Evolutionary conservation across 1,140 invertebrate species (phyloP), one percentile per base, ranked within the genome.

Genomic region (Nasonia longicornis): DNA sequence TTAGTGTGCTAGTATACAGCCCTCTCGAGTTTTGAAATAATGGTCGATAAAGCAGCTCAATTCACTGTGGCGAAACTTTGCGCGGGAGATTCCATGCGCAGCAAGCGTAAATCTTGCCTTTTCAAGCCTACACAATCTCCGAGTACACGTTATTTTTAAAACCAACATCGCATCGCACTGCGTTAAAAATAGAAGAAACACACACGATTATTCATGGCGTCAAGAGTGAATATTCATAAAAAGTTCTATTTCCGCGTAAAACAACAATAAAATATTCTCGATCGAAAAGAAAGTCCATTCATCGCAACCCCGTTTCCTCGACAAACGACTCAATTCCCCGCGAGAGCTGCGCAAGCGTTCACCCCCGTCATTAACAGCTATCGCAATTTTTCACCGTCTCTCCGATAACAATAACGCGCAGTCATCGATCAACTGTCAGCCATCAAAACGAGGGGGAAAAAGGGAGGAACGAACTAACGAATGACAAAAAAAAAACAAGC

Each of bases 281-380:
- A 58, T 58, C 22, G 22, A 67, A 67, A 12, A 35, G 31, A 29
- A 67, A 29, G 64, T 8, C 0, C 64, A 16, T 16, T 12, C 52
- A 58, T 6, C 52, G 52, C 52, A 58, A 67, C 64, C 10, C 7
- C 64, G 14, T 29, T 67, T 67, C 29, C 64, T 3, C 64, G 29
- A 31, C 64, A 67, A 67, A 67, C 64, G 64, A 67, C 64, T 67
- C 22, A 67, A 67, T 67, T 67, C 29, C 22, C n/a, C 22, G 29
- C 64, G 1, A 67, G 26, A 7, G 11, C 22, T 16, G 16, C 16
- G 52, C 20, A 14, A 3, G 16, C 52, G 4, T 31, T 26, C 12
- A 67, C n/a, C 64, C 63, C 31, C 31, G 31, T 35, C 64, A 16
- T 26, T 66, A 22, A 66, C 29, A 66, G n/a, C 64, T 26, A 66